phyloP scores from a whole-genome alignment of 2,888 invertebrate species.

The Amaurobius ferox region DNA sequence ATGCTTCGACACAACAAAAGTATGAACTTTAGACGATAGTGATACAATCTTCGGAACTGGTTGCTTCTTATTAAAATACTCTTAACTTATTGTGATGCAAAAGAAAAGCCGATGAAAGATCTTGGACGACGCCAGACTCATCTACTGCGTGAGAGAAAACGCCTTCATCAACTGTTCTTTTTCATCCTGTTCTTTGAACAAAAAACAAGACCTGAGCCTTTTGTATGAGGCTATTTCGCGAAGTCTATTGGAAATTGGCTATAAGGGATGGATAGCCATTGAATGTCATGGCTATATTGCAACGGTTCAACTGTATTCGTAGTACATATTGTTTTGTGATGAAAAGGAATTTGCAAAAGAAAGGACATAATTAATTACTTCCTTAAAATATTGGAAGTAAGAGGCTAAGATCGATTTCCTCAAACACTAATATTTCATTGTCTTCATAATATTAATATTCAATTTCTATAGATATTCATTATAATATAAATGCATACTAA shows the following conservation, averaged over 20 bases:
- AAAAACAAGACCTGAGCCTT: neutral
- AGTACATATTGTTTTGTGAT: too few species aligned
- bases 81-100: slow-evolving; percentile 4
- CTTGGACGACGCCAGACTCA: slow-evolving; percentile 28
- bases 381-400: too few species aligned
- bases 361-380: too few species aligned
- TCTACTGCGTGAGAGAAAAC: slow-evolving; percentile 13
- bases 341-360: too few species aligned
- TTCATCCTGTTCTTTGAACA: neutral
- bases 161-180: slow-evolving; percentile 24
- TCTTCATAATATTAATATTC: too few species aligned
- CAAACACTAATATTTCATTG: too few species aligned
- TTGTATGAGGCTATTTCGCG: neutral
- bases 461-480: too few species aligned
- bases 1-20: neutral
- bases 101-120: slow-evolving; percentile 28
- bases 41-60: neutral
- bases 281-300: neutral
- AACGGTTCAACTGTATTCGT: too few species aligned
- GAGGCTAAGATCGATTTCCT: too few species aligned
- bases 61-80: slow-evolving; percentile 17
- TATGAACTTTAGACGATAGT: neutral
- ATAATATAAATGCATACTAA: too few species aligned
- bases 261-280: neutral
- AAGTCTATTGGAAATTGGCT: neutral